Percentiles rank a stretch among this genome's conserved stretches.
phyloP scores from a whole-genome alignment of 2,113 vertebrate genomes.

The Hiodon alosoides region DNA sequence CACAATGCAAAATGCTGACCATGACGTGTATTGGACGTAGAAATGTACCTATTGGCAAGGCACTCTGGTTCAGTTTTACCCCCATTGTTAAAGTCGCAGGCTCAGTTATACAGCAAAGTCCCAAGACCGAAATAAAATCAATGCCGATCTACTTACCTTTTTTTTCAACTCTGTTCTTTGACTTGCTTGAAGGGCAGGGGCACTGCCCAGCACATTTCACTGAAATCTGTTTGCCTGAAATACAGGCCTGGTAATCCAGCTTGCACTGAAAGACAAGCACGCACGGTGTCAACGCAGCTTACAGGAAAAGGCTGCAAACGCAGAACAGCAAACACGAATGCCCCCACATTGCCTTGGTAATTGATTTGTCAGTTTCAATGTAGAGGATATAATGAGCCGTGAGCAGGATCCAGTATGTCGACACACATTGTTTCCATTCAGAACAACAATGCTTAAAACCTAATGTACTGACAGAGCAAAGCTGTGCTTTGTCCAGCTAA shows the following conservation, averaged over 20 bases:
- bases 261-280: constrained; percentile 75
- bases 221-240: constrained; percentile 82
- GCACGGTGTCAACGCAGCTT: background rate
- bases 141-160: constrained; percentile 64
- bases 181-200: constrained; percentile 72
- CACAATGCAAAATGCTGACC: background rate
- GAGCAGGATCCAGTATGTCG: background rate
- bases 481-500: too few relatives aligned
- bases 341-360: too few relatives aligned
- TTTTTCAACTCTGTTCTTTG: constrained; percentile 61
- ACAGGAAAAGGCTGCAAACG: background rate
- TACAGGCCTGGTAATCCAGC: constrained; percentile 90
- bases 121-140: background rate
- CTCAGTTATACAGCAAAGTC: background rate
- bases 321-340: too few relatives aligned
- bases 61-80: background rate
- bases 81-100: background rate
- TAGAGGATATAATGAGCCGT: background rate
- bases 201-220: constrained; percentile 84
- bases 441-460: constrained; percentile 7
- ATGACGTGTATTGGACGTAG: background rate
- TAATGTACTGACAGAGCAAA: background rate
- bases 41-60: background rate
- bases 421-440: background rate
- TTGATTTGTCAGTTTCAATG: background rate